Conservation (phyloP, 2,113 vertebrate species). For the Pomatorhinus ruficollis region DNA sequence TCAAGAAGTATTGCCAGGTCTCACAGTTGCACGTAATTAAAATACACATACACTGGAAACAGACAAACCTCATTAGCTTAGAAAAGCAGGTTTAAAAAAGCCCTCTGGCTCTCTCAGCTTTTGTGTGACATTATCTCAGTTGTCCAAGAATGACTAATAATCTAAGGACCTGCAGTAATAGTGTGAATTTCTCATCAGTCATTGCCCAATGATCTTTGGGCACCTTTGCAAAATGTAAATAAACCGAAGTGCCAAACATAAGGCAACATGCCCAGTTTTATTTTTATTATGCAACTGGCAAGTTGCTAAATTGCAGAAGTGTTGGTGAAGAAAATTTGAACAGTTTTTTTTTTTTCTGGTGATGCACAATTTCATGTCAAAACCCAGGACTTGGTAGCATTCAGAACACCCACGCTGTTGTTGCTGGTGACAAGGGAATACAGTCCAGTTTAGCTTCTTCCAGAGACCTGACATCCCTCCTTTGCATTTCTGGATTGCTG, state of each 20-base stretch:
- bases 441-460: not conserved
- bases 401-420: not conserved
- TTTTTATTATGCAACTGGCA: conserved; percentile 46
- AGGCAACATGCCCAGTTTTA: not conserved
- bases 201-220: not conserved
- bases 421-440: not conserved
- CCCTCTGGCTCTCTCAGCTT: not conserved
- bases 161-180: conserved; percentile 1
- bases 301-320: conserved; percentile 8
- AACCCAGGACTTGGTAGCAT: not conserved
- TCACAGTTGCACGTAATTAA: not conserved
- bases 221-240: conserved; percentile 17
- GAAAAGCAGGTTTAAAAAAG: not conserved
- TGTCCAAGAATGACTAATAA: conserved; percentile 50
- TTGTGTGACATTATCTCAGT: conserved; percentile 13
- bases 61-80: not conserved
- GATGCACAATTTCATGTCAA: not conserved
- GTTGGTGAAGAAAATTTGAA: conserved; percentile 8
- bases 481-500: not conserved
- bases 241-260: conserved; percentile 12
- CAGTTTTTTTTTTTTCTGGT: not conserved
- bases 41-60: not conserved
- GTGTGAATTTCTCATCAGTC: conserved; percentile 43
- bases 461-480: not conserved
- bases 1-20: not conserved